Base-by-base conservation (phyloP, 2,888 invertebrate genomes). In the Ametastegia equiseti region DNA sequence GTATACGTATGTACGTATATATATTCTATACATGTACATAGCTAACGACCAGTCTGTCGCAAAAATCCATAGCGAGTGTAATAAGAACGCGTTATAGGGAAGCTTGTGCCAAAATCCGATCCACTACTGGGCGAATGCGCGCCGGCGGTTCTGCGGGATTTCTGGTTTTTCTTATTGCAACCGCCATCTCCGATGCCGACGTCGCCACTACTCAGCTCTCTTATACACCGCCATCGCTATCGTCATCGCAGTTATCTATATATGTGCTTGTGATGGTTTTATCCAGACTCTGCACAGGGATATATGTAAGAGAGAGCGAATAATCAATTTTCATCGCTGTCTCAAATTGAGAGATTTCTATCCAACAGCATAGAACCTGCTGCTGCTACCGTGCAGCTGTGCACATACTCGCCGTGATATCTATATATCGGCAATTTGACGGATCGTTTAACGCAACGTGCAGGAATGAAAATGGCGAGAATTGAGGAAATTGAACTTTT, bases 31-130 rank as follows among this genome's bases (percentile, higher is more conserved):
- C 11, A 63, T 23, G 30, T 63, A 63, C 11, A 19, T 19, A 42
- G 57, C 78, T 78, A 78, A 78, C 78, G 78, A 78, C 78, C 78
- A 54, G 36, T 45, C 60, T 30, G 60, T 60, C 60, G 78, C 63
- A 78, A 78, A 78, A 78, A 78, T 78, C 78, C 78, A 78, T 78
- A 78, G 78, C 60, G 63, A 78, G 78, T 9, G 60, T 60, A 78
- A 78, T 39, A 63, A 78, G 78, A 63, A 78, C 30, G 54, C 23
- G 27, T 75, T 36, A 50, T 50, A 33, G 60, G n/a, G 42, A 63
- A 78, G 60, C 23, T 42, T 45, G 78, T 60, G 78, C 78, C 78
- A 78, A 78, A 78, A 78, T 78, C 42, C 45, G 30, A 54, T 75
- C 54, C 75, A 75, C 54, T 54, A 19, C n/a, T n/a, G n/a, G n/a